phyloP scores from a whole-genome alignment of 1,140 invertebrate species.

The Ruditapes philippinarum region DNA sequence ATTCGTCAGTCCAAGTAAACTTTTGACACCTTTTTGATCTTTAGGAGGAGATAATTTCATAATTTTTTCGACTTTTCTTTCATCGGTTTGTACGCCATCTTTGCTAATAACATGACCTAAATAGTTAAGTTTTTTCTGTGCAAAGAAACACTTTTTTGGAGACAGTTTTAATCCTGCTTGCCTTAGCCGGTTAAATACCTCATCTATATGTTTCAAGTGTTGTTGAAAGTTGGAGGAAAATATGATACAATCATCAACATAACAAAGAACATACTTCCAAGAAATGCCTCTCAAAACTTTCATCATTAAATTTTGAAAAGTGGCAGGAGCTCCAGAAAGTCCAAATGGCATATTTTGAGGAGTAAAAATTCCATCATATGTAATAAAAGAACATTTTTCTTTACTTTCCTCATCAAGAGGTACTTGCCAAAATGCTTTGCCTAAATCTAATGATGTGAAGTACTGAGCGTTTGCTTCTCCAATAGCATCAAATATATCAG shows the following conservation, averaged over 20 bases:
- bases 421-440: conserved; percentile 56
- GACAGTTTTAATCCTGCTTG: conserved; percentile 85
- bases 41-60: conserved; percentile 7
- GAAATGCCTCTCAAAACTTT: conserved; percentile 45
- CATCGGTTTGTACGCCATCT: background rate
- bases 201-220: conserved; percentile 83
- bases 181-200: conserved; percentile 83
- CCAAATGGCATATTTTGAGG: conserved; percentile 82
- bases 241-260: conserved; percentile 64
- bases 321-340: conserved; percentile 80
- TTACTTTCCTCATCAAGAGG: conserved; percentile 17
- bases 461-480: conserved; percentile 41
- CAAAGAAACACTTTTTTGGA: conserved; percentile 85
- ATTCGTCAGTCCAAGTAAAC: conserved; percentile 86
- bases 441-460: conserved; percentile 44
- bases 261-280: conserved; percentile 48
- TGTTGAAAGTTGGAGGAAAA: conserved; percentile 83
- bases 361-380: conserved; percentile 22
- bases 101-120: conserved; percentile 51
- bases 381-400: conserved; percentile 11
- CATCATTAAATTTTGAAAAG: conserved; percentile 88
- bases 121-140: conserved; percentile 43
- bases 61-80: conserved; percentile 65
- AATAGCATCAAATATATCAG: conserved; percentile 47
- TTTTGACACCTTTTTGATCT: conserved; percentile 81